These are phyloP conservation scores for Psilopsiagon aurifrons DNA, from an alignment of 2,113 vertebrate species.

Conservation along the genomic window DNA sequence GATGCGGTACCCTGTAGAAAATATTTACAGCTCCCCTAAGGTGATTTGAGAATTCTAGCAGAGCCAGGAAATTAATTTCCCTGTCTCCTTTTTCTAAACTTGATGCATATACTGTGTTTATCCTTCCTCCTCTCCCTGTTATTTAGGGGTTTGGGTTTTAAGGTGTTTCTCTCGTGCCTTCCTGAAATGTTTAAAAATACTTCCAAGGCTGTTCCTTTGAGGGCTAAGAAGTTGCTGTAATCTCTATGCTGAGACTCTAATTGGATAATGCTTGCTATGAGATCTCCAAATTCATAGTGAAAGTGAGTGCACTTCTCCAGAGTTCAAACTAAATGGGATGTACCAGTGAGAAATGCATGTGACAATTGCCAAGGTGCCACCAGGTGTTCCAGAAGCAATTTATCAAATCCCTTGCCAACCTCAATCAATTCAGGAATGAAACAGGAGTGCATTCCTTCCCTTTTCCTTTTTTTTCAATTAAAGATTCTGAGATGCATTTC, in stretches of 20 bases:
- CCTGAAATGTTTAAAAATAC: neutral
- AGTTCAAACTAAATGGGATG: neutral
- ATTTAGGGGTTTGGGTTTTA: neutral
- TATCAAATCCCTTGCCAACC: neutral
- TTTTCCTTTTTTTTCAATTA: neutral
- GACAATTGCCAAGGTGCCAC: neutral
- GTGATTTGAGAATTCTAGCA: neutral
- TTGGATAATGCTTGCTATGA: neutral
- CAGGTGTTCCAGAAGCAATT: neutral
- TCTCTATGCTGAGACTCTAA: neutral
- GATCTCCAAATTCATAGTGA: neutral
- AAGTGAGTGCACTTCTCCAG: neutral
- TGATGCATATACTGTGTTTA: neutral
- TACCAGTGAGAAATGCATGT: neutral
- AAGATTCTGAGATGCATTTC: neutral
- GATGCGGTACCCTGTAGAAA: neutral
- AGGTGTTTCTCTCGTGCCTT: neutral
- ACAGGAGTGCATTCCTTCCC: accelerated
- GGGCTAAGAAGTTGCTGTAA: neutral
- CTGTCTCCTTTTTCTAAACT: neutral
- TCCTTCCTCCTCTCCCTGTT: neutral
- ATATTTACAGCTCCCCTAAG: neutral
- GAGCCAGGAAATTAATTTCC: constrained; percentile 23
- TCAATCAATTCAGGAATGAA: neutral
- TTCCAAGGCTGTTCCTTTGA: neutral